Percentiles rank a stretch among this genome's conserved stretches.
These are phyloP conservation scores for Danaus plexippus DNA, from an alignment of 1,140 invertebrate species.

Conservation along the genomic window DNA sequence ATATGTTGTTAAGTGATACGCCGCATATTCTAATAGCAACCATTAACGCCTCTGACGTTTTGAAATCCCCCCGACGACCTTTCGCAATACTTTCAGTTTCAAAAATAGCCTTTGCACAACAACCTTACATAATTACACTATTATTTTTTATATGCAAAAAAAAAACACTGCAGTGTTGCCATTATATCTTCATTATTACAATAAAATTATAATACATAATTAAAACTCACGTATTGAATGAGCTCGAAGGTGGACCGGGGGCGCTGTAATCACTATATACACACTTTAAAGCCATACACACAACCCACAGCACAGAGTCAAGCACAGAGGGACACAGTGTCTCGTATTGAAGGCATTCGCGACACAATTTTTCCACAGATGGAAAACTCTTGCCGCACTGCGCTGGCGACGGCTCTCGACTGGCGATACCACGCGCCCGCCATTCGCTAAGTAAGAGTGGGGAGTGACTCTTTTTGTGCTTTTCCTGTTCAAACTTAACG, in stretches of 20 bases:
- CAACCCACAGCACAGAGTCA: slow-evolving; percentile 47
- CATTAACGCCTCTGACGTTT: slow-evolving; percentile 38
- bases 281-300: slow-evolving; percentile 64
- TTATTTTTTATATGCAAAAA: too few relatives aligned
- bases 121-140: too few relatives aligned
- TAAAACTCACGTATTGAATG: slow-evolving; percentile 39
- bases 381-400: slow-evolving; percentile 60
- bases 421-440: slow-evolving; percentile 29
- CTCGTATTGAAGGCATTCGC: slow-evolving; percentile 37
- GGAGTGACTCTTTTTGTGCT: slow-evolving; percentile 25
- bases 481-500: slow-evolving; percentile 4
- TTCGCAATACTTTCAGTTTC: slow-evolving; percentile 64
- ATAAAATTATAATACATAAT: too few relatives aligned
- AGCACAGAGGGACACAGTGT: slow-evolving; percentile 24
- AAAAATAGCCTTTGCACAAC: slow-evolving; percentile 36
- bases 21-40: slow-evolving; percentile 25
- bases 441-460: slow-evolving; percentile 56
- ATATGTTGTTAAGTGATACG: slow-evolving; percentile 5
- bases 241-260: slow-evolving; percentile 45
- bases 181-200: too few relatives aligned
- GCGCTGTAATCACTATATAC: slow-evolving; percentile 45
- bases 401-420: slow-evolving; percentile 51
- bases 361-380: slow-evolving; percentile 61
- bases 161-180: too few relatives aligned
- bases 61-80: slow-evolving; percentile 30